phyloP scores from a whole-genome alignment of 2,113 vertebrate genomes.

The Stercorarius parasiticus region DNA sequence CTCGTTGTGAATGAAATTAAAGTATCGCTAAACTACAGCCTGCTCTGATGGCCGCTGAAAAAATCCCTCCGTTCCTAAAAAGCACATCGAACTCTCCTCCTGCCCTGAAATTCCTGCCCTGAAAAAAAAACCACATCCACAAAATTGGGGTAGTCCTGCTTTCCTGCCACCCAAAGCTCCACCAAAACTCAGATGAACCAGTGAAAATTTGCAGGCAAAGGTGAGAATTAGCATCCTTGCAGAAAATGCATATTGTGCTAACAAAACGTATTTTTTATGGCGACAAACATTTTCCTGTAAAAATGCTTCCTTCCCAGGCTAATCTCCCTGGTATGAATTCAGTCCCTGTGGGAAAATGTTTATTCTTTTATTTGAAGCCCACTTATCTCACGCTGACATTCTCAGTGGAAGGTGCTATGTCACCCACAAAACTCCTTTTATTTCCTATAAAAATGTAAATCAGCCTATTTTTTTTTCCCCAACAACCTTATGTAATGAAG shows the following conservation, averaged over 20 bases:
- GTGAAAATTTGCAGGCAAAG: not conserved
- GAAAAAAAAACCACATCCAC: not conserved
- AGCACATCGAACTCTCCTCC: not conserved
- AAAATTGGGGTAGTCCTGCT: accelerated
- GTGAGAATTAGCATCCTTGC: not conserved
- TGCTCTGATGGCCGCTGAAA: not conserved
- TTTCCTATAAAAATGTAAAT: constrained; percentile 47
- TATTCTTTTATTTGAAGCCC: not conserved
- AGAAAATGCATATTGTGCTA: not conserved
- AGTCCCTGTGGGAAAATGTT: not conserved
- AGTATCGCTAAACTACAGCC: not conserved
- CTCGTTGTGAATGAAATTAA: not conserved
- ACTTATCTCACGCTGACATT: not conserved
- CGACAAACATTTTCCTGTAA: not conserved
- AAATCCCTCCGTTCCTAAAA: not conserved
- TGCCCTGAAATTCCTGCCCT: not conserved
- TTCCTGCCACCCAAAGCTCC: not conserved
- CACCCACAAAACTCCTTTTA: constrained; percentile 39
- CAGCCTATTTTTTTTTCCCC: not conserved
- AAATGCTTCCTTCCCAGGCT: not conserved
- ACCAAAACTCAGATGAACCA: not conserved
- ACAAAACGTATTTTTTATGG: not conserved
- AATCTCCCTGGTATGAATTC: not conserved
- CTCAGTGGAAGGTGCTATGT: constrained; percentile 15
- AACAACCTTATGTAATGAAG: not conserved